Base-by-base conservation (phyloP, 2,888 invertebrate species). In the Amiota mariae region DNA sequence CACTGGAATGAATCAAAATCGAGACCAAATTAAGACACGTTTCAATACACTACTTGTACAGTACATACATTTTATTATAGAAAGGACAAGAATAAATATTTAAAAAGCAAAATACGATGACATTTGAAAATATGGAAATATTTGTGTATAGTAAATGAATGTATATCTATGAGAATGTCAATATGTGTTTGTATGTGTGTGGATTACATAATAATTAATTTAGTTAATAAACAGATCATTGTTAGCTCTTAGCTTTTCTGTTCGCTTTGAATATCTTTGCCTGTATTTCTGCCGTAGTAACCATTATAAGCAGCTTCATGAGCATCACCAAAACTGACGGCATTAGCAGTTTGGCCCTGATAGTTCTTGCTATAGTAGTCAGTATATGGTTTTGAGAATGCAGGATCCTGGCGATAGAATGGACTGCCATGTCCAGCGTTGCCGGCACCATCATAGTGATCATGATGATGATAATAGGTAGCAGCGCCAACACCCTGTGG, bases 221-320 rank as follows among this genome's bases (percentile, higher is more conserved):
- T 48, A 61, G 49, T 36, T 71, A 61, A 59, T 18, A 71, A 61
- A 46, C 15, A 51, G 71, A 46, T 12, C 8, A 49, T 67, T 72
- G 2, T 36, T 36, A 36, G 2, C 6, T 36, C 36, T 36, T 82
- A 80, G 47, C 77, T 81, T 79, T 82, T 80, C 66, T 85, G 76
- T 36, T 87, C 85, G 76, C 88, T 88, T 54, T 81, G 82, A 71
- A 88, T 87, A 77, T 89, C 87, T 83, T 90, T 89, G 75, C 92
- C 92, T 71, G 91, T 92, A 81, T 86, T 91, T 77, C 94, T 92
- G 82, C 93, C 94, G 79, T 94, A 88, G 92, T 95, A 95, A 12
- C 94, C 95, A 77, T 93, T 93, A 88, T 95, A 95, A 0, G 95
- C 95, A 20, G 94, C 90, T 82, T 94, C 93, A 54, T 93, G 92